Conservation (phyloP, 2,113 vertebrate genomes). For the Illadopsis cleaveri region DNA sequence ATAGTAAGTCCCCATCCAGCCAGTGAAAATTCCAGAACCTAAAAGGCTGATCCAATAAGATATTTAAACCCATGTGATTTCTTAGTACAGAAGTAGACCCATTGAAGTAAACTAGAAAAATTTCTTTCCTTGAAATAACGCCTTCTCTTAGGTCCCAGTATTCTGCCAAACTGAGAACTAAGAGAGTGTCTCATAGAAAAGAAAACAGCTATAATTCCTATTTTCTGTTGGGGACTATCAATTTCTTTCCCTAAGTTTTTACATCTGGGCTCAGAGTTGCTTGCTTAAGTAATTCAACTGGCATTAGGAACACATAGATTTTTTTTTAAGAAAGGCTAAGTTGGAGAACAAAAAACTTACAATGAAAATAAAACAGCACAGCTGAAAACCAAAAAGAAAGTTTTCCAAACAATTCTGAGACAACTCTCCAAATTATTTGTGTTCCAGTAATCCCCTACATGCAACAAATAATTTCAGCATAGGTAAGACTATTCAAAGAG, state of each 20-base stretch:
- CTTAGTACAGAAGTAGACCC: background rate
- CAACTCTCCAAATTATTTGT: background rate
- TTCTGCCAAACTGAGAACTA: background rate
- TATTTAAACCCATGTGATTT: conserved; percentile 6
- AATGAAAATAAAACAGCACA: background rate
- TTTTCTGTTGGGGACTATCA: conserved; percentile 27
- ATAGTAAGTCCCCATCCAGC: background rate
- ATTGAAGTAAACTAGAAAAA: conserved; percentile 27
- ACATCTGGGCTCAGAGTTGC: background rate
- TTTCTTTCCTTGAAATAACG: background rate
- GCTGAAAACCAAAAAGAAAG: background rate
- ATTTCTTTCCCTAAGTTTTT: background rate
- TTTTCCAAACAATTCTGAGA: background rate
- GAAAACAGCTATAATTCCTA: conserved; percentile 21
- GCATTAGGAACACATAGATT: background rate
- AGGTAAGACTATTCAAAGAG: background rate
- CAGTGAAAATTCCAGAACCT: conserved; percentile 33
- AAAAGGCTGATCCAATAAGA: background rate
- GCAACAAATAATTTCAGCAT: background rate
- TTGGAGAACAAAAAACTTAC: background rate
- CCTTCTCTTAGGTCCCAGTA: background rate
- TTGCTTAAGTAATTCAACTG: background rate
- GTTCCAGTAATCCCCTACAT: background rate
- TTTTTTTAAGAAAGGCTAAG: background rate
- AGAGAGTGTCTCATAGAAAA: conserved; percentile 4